Evolutionary conservation across 2,888 invertebrate species (phyloP).

Genomic region (Incurvaria masculella): DNA sequence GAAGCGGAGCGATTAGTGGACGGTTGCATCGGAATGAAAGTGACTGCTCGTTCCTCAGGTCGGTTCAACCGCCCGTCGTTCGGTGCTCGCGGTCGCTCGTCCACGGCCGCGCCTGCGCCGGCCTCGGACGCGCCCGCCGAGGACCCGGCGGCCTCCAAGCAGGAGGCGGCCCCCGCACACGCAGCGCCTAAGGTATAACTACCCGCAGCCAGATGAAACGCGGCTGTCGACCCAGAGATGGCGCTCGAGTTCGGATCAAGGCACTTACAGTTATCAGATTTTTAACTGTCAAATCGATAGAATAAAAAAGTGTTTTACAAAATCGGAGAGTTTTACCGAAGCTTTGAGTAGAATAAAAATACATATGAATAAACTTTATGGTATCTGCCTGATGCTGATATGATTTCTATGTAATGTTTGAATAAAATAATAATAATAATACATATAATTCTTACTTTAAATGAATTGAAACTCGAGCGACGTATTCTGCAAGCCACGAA

Average conservation of each 20-base stretch:
- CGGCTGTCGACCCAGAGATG: constrained; percentile 37
- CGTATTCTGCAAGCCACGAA: too few relatives aligned
- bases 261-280: constrained; percentile 7
- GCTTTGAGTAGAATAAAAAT: too few relatives aligned
- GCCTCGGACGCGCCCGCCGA: constrained; percentile 25
- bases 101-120: constrained; percentile 30
- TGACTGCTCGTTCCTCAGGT: too few relatives aligned
- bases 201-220: constrained; percentile 29
- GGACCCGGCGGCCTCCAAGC: constrained; percentile 28
- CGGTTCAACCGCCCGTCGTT: constrained; percentile 42
- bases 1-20: too few relatives aligned
- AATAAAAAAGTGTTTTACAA: too few relatives aligned
- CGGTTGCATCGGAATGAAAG: too few relatives aligned
- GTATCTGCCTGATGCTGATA: constrained; percentile 3
- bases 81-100: constrained; percentile 26
- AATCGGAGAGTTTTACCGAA: too few relatives aligned
- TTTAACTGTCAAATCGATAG: constrained; percentile 9
- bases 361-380: too few relatives aligned
- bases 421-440: constrained; percentile 5
- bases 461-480: too few relatives aligned
- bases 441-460: too few relatives aligned
- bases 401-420: constrained; percentile 4
- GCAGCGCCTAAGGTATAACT: constrained; percentile 17
- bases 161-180: constrained; percentile 31
- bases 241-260: not conserved